Evolutionary conservation across 1,140 invertebrate genomes (phyloP).

Genomic region (Phymorhynchus buccinoides): DNA sequence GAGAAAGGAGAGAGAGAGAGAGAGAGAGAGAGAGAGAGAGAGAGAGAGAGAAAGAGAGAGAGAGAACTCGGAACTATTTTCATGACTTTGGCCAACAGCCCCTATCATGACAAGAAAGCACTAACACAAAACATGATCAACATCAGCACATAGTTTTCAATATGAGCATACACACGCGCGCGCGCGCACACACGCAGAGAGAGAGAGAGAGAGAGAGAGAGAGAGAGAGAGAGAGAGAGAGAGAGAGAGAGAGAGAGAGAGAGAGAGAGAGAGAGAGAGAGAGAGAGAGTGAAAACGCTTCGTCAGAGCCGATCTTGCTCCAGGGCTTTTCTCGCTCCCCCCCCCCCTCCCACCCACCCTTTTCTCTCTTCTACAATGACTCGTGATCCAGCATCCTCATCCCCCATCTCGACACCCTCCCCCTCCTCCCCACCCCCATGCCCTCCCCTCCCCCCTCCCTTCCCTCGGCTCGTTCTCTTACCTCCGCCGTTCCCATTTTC

Average conservation of each 20-base stretch:
- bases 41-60: not conserved
- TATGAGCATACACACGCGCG: constrained; percentile 10
- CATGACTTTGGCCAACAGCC: not conserved
- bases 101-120: not conserved
- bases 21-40: no score
- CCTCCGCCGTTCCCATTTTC: not conserved
- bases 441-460: not conserved
- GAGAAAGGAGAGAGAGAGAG: not conserved
- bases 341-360: no score
- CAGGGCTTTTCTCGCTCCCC: not conserved
- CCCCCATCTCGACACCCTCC: not conserved
- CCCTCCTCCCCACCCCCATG: not conserved
- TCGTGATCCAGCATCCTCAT: not conserved
- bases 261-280: not conserved
- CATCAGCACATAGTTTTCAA: no score
- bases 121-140: not conserved
- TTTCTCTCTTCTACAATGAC: constrained; percentile 7
- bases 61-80: not conserved
- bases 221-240: not conserved
- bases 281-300: constrained; percentile 9
- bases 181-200: constrained; percentile 11
- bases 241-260: not conserved
- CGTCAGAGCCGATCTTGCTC: not conserved
- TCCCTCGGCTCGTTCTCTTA: not conserved
- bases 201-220: not conserved